A percentile compares a stretch with the other conserved stretches of the same genome.
Evolutionary conservation across 2,113 vertebrate species (phyloP).

Genomic region (Campylorhamphus procurvoides): DNA sequence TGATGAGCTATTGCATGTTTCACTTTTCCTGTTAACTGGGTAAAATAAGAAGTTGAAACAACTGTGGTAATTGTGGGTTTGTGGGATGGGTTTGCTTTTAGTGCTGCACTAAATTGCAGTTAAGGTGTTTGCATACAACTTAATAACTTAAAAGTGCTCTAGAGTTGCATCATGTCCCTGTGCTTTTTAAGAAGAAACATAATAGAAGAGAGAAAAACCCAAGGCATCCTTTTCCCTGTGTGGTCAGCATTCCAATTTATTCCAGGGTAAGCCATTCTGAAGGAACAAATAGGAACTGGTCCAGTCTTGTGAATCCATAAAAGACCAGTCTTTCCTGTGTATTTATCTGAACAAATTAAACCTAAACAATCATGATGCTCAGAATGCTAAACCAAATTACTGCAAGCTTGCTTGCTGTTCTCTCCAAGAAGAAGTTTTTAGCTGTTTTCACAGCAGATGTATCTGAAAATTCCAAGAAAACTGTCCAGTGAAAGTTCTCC

Average conservation of each 20-base stretch:
- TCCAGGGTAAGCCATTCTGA: background rate
- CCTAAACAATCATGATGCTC: background rate
- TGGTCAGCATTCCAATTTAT: background rate
- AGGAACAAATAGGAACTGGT: background rate
- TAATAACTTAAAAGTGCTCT: background rate
- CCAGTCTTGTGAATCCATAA: background rate
- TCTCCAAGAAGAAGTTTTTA: background rate
- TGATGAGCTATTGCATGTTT: constrained; percentile 42
- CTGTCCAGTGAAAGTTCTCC: background rate
- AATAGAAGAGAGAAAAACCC: background rate
- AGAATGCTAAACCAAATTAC: background rate
- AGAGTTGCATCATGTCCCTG: background rate
- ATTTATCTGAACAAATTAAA: background rate
- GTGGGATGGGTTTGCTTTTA: background rate
- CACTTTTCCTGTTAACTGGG: constrained; percentile 15
- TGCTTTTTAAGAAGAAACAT: constrained; percentile 20
- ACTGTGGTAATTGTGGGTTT: background rate
- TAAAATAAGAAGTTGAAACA: constrained; percentile 33
- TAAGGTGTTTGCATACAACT: background rate
- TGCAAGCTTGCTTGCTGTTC: background rate
- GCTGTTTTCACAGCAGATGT: background rate
- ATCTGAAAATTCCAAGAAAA: background rate
- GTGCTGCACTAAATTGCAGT: background rate
- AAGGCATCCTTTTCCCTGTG: background rate
- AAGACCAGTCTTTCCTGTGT: background rate